phyloP scores from a whole-genome alignment of 2,888 invertebrate genomes.

The Apoda limacodes region DNA sequence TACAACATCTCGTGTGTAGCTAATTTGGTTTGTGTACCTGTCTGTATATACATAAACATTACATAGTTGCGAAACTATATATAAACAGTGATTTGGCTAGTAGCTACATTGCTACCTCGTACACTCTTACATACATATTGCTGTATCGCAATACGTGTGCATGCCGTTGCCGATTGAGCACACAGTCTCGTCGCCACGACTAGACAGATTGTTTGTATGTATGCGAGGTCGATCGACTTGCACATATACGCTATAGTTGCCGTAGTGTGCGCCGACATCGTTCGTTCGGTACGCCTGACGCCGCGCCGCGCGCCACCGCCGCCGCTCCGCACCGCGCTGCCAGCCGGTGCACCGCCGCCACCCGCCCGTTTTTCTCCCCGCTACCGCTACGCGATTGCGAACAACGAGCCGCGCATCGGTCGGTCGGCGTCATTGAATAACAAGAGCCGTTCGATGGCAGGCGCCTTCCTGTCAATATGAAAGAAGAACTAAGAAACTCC shows the following conservation, averaged over 20 bases:
- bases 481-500: slow-evolving; percentile 57
- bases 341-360: slow-evolving; percentile 44
- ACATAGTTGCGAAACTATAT: too few relatives aligned
- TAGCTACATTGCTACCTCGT: too few relatives aligned
- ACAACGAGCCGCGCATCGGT: slow-evolving; percentile 48
- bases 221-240: slow-evolving; percentile 28
- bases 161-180: slow-evolving; percentile 53
- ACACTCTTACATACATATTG: too few relatives aligned
- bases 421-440: slow-evolving; percentile 67
- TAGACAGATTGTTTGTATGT: slow-evolving; percentile 54
- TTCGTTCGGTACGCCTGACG: not conserved
- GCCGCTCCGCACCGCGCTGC: not conserved
- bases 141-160: too few relatives aligned
- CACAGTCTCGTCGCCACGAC: slow-evolving; percentile 52
- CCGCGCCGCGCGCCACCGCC: not conserved
- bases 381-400: slow-evolving; percentile 57
- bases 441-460: slow-evolving; percentile 68
- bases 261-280: slow-evolving; percentile 58
- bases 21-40: too few relatives aligned
- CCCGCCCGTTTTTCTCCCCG: slow-evolving; percentile 46
- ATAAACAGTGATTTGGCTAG: too few relatives aligned
- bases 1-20: too few relatives aligned
- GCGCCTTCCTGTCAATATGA: slow-evolving; percentile 67
- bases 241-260: slow-evolving; percentile 31
- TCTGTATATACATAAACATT: too few relatives aligned